Base-by-base conservation (phyloP, 1,140 invertebrate species). In the Aleiodes sp. region DNA sequence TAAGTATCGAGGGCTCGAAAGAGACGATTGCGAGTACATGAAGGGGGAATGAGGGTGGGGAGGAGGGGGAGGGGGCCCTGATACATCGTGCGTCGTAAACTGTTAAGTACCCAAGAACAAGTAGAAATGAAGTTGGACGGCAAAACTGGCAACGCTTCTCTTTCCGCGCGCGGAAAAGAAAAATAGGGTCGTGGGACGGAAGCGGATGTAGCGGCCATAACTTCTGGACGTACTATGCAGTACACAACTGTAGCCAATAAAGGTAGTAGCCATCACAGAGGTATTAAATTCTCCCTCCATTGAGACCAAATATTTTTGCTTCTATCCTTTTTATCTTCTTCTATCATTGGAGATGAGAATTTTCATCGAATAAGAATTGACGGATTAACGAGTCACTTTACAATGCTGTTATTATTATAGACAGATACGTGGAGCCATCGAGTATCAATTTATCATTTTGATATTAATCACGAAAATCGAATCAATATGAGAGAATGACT, bases 41-140 rank as follows among this genome's bases (percentile, higher is more conserved):
- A 28, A 65, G 46, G 62, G 35, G 43, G 37, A 10, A 21, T 43
- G 39, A 65, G 69, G 71, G 73, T 70, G 59, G 57, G 73, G 75
- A 69, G 62, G 70, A 73, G 71, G 59, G 69, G 61, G 70, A 52
- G 67, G 65, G 64, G 33, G 39, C 35, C 37, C 56, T 64, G 73
- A 74, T 75, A 75, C 72, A 78, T 78, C 76, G 80, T 73, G 72
- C 71, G 76, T 82, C 82, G 81, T 84, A 84, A 84, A 83, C 73
- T 75, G 75, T 78, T 80, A 82, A 84, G 78, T 81, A 75, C 78
- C 71, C 70, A 56, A 73, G 71, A 76, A 68, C 73, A 75, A 76
- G 75, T 75, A 73, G 57, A 59, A 76, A 75, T 73, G 73, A 79
- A 78, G 75, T 73, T 72, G 70, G 72, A 24, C 56, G 56, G 57